Evolutionary conservation across 2,113 vertebrate species (phyloP).

Genomic region (Ariopsis seemanni): DNA sequence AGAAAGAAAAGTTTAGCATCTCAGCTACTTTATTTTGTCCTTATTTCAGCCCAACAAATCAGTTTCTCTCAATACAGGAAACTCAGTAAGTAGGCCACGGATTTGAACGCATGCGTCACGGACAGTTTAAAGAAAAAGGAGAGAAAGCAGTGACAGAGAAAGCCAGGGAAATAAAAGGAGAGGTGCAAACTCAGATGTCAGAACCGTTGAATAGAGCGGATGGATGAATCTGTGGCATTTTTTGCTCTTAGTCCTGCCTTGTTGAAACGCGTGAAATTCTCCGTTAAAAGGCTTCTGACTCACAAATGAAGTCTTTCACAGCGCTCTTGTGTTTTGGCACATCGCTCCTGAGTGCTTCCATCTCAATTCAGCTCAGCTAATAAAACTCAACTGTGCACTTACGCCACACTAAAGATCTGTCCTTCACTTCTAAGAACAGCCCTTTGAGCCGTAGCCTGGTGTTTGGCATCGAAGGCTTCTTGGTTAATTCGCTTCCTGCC

Average conservation of each 20-base stretch:
- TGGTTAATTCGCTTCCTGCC: background rate
- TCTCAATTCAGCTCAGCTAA: background rate
- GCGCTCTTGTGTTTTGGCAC: background rate
- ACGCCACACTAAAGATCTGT: background rate
- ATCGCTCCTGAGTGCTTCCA: background rate
- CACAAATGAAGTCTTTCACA: background rate
- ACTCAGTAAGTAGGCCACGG: conserved; percentile 12
- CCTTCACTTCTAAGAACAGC: background rate
- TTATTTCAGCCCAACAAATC: background rate
- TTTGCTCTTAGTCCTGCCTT: background rate
- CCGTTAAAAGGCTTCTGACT: background rate
- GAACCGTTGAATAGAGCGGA: conserved; percentile 13
- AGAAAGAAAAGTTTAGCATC: background rate
- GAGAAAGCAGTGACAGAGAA: background rate
- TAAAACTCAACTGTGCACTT: background rate
- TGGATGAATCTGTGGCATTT: background rate
- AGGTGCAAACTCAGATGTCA: conserved; percentile 26
- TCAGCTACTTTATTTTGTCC: background rate
- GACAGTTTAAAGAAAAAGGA: background rate
- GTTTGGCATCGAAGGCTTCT: background rate
- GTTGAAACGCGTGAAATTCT: background rate
- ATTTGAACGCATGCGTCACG: conserved; percentile 1
- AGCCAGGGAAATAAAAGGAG: background rate
- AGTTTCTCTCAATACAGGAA: background rate
- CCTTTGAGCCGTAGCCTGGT: background rate